Base-by-base conservation (phyloP, 2,113 vertebrate species). In the Myrmecobius fasciatus region DNA sequence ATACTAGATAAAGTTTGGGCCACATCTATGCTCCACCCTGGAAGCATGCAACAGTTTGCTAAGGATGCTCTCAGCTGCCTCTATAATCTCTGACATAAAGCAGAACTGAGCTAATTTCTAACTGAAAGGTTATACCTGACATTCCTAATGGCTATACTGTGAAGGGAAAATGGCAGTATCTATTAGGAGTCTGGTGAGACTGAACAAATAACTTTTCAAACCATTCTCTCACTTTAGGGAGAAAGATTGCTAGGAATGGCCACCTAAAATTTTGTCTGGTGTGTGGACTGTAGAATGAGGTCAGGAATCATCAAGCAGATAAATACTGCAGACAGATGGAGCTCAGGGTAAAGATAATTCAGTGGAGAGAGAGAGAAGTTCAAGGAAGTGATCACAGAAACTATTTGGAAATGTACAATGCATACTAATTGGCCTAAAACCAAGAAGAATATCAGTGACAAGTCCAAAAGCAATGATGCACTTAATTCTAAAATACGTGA, bases 51-150 rank as follows among this genome's bases (percentile, higher is more conserved):
- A 31, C 20, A 52, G 60, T n/a, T n/a, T 51, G 36, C 0, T 90
- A 47, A 95, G 91, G 8, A 43, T 90, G 53, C 14, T 95, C 93
- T 47, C 92, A 94, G 6, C 54, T 91, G 36, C 26, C 49, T 89
- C 46, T 92, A 31, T 89, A 22, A 88, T n/a, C 92, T 97, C 48
- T 93, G 90, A 53, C 60, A 95, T n/a, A n/a, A 93, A 97, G 25
- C 31, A 92, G 36, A 95, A 75, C 46, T 49, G 92, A 88, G 75
- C 11, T 36, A 31, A 24, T 25, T 90, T 95, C 93, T 53, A 95
- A 95, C 3, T 96, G 52, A 89, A 75, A 67, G 48, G 94, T 51
- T 94, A 89, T 89, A 24, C 36, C 67, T 94, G 49, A 67, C 25
- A 96, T 88, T 36, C 4, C 88, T 67, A 92, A 26, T 92, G 53